Conservation (phyloP, 2,888 invertebrate species). For the Tetranychus truncatus region DNA sequence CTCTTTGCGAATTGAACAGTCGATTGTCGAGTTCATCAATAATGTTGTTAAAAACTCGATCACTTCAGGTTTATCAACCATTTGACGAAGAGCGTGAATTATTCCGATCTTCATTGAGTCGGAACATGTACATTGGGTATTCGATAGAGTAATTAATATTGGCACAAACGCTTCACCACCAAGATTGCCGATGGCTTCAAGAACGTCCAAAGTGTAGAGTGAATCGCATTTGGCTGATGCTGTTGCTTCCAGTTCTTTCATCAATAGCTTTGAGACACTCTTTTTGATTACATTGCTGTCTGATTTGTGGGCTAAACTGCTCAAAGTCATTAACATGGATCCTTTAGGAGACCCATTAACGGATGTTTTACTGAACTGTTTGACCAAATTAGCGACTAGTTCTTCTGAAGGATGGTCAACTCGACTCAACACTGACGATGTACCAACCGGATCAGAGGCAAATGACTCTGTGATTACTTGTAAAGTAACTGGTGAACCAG, state of each 20-base stretch:
- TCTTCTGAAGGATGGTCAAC: background rate
- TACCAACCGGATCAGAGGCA: background rate
- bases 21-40: too few species aligned
- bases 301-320: too few species aligned
- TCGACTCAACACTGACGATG: background rate
- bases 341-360: background rate
- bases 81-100: constrained; percentile 18
- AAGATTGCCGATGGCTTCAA: constrained; percentile 21
- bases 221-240: too few species aligned
- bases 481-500: background rate
- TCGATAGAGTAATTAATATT: background rate
- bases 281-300: too few species aligned
- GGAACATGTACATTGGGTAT: constrained; percentile 7
- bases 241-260: too few species aligned
- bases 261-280: too few species aligned
- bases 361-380: background rate
- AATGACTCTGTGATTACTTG: background rate
- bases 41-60: too few species aligned
- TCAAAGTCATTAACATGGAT: too few species aligned
- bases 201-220: constrained; percentile 12
- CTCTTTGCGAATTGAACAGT: too few species aligned
- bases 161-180: background rate
- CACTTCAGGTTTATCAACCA: constrained; percentile 13
- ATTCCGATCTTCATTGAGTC: constrained; percentile 13
- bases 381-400: background rate